Percentiles rank a stretch among this genome's conserved stretches.
Conservation (phyloP, 37 sponge, comb jelly and placozoan species). For the Tethya wilhelma region DNA sequence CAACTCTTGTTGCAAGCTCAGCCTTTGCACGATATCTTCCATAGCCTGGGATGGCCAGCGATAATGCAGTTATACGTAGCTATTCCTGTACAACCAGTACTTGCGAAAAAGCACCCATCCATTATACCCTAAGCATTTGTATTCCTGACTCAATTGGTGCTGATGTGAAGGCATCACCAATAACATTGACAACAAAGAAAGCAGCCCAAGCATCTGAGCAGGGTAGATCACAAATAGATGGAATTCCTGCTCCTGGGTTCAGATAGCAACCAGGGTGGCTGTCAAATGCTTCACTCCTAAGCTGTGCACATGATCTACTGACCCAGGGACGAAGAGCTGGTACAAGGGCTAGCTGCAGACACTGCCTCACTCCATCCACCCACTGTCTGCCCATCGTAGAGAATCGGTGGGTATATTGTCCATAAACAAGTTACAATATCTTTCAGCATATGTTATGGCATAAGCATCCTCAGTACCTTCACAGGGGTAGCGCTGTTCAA, state of each 20-base stretch:
- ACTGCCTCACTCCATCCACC: slow-evolving; percentile 47
- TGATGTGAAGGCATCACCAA: slow-evolving; percentile 20
- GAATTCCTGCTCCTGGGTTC: slow-evolving; percentile 26
- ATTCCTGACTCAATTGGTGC: slow-evolving; percentile 14
- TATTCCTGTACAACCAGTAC: neutral
- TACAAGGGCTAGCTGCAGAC: slow-evolving; percentile 43
- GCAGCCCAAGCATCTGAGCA: slow-evolving; percentile 5
- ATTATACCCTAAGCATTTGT: slow-evolving; percentile 39
- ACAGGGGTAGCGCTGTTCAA: slow-evolving; percentile 44
- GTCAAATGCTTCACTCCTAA: slow-evolving; percentile 33
- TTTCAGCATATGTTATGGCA: slow-evolving; percentile 48
- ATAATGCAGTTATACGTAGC: neutral
- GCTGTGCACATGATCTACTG: slow-evolving; percentile 26
- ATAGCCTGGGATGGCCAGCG: neutral
- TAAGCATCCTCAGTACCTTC: slow-evolving; percentile 26
- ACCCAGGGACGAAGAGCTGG: slow-evolving; percentile 48
- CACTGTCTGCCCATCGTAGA: slow-evolving; percentile 20
- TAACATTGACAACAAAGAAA: slow-evolving; percentile 32
- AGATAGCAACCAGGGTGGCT: slow-evolving; percentile 41
- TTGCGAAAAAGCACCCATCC: slow-evolving; percentile 1
- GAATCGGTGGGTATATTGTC: slow-evolving; percentile 42
- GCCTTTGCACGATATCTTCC: neutral
- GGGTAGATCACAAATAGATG: slow-evolving; percentile 29
- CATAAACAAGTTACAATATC: slow-evolving; percentile 37
- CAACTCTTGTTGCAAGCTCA: neutral